Evolutionary conservation across 2,113 vertebrate genomes (phyloP).

Genomic region (Tyrannus savana): DNA sequence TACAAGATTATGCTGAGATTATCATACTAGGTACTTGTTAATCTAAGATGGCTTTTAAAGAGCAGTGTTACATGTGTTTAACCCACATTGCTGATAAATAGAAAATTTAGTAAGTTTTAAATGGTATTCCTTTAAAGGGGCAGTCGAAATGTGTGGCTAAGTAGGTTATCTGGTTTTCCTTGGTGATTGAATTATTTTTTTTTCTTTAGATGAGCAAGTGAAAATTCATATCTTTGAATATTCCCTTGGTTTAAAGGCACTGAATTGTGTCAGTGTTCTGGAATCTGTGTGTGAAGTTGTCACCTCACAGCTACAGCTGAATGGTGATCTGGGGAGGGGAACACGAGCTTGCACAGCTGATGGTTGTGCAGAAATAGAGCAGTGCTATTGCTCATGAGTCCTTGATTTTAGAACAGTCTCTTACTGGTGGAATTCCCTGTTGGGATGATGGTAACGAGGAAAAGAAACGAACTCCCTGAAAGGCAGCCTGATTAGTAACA

Average conservation of each 20-base stretch:
- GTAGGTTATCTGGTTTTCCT: background rate
- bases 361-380: background rate
- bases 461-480: background rate
- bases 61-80: background rate
- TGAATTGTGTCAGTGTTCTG: background rate
- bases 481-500: background rate
- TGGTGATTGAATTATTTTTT: background rate
- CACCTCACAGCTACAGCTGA: background rate
- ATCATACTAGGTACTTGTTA: background rate
- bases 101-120: background rate
- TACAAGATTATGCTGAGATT: background rate
- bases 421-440: background rate
- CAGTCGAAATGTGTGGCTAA: background rate
- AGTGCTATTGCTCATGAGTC: background rate
- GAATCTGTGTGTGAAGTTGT: background rate
- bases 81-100: background rate
- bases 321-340: background rate
- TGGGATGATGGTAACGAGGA: background rate
- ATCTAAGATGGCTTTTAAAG: background rate
- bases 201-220: background rate
- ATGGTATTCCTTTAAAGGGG: background rate
- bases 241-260: background rate
- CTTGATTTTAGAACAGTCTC: background rate
- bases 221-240: background rate
- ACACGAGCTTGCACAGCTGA: background rate